Evolutionary conservation across 2,888 invertebrate genomes (phyloP).

Genomic region (Thecocarcelia acutangulata): DNA sequence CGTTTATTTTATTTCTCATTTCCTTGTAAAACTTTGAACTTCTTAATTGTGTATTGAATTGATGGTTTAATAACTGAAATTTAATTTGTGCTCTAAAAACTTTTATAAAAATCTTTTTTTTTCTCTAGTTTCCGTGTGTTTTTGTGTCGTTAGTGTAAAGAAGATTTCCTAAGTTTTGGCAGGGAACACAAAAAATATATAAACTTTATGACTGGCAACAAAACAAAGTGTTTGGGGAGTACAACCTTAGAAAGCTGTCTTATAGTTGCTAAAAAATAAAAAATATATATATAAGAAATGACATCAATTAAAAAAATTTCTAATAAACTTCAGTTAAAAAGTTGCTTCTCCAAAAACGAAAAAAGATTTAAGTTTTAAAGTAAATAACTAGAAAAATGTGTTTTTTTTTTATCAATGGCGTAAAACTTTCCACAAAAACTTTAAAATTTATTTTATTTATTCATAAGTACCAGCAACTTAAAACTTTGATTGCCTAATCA

Average conservation of each 20-base stretch:
- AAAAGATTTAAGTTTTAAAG: neutral
- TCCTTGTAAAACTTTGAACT: conserved; percentile 70
- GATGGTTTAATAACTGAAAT: conserved; percentile 80
- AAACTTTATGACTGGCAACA: conserved; percentile 54
- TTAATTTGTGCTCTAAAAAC: conserved; percentile 74
- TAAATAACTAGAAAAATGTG: conserved; percentile 12
- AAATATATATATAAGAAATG: neutral
- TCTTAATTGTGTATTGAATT: conserved; percentile 81
- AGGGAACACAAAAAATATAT: conserved; percentile 26
- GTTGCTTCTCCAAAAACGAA: neutral
- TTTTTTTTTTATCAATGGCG: conserved; percentile 2
- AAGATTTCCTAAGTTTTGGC: conserved; percentile 40
- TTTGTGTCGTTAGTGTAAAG: conserved; percentile 15
- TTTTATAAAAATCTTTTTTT: conserved; percentile 22
- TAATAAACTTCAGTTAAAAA: conserved; percentile 22
- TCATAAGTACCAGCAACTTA: too few relatives aligned
- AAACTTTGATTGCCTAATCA: too few relatives aligned
- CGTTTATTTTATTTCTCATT: conserved; percentile 22
- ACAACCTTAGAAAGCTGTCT: conserved; percentile 13
- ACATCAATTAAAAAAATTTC: conserved; percentile 58
- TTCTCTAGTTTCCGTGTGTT: conserved; percentile 27
- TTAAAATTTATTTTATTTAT: too few relatives aligned
- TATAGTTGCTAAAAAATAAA: conserved; percentile 24
- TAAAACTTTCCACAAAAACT: too few relatives aligned
- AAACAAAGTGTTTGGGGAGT: conserved; percentile 17